These are phyloP conservation scores for Anoura caudifer DNA, from an alignment of 2,113 vertebrate genomes.

Conservation along the genomic window DNA sequence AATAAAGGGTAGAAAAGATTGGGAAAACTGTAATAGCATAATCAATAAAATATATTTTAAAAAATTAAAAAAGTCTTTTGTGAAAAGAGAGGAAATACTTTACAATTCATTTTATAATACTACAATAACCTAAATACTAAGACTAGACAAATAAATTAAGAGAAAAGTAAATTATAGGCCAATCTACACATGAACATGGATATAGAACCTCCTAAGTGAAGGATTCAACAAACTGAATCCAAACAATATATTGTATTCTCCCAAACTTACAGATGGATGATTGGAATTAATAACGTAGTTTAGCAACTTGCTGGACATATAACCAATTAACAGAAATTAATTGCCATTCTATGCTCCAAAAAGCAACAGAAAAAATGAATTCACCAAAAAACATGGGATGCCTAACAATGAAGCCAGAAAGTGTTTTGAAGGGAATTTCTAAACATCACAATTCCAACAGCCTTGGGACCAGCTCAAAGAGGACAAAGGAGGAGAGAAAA, in stretches of 20 bases:
- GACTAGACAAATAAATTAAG: neutral
- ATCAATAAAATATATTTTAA: too few species aligned
- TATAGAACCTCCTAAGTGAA: neutral
- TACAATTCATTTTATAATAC: neutral
- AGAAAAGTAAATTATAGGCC: neutral
- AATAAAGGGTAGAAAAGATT: too few species aligned
- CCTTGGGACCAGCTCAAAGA: neutral
- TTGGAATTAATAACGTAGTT: constrained; percentile 21
- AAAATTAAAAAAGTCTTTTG: neutral
- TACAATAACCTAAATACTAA: neutral
- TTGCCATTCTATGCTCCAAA: neutral
- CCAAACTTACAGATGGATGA: neutral
- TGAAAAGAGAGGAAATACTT: neutral
- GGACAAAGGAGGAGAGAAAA: neutral
- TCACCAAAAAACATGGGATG: neutral
- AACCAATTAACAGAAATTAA: constrained; percentile 31
- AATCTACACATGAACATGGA: neutral
- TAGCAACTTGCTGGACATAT: neutral
- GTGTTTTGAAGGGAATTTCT: neutral
- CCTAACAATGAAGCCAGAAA: neutral
- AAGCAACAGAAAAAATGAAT: neutral
- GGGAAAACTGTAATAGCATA: too few species aligned
- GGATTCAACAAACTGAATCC: neutral
- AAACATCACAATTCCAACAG: neutral
- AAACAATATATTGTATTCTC: neutral